phyloP scores from a whole-genome alignment of 2,888 invertebrate genomes.

The Hylaea fasciaria region DNA sequence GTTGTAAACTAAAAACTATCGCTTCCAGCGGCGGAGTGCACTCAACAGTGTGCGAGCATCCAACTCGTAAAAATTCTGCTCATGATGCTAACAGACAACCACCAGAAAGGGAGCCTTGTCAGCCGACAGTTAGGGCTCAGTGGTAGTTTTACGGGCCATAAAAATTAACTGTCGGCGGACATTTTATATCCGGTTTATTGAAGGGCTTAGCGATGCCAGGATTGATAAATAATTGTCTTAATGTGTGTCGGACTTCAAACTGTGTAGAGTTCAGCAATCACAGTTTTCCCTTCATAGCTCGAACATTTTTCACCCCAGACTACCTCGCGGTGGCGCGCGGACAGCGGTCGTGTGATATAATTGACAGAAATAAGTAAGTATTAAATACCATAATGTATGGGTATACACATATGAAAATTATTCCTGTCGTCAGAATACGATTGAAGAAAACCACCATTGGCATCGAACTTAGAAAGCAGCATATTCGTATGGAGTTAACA shows the following conservation, averaged over 20 bases:
- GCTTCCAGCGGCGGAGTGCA: conserved; percentile 40
- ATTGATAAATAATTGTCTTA: conserved; percentile 48
- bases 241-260: too few relatives aligned
- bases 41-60: conserved; percentile 55
- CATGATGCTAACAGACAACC: conserved; percentile 55
- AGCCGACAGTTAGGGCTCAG: conserved; percentile 72
- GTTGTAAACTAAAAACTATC: conserved; percentile 43
- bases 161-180: conserved; percentile 65
- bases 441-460: conserved; percentile 1
- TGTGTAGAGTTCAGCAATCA: too few relatives aligned
- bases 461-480: conserved; percentile 3
- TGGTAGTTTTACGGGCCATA: conserved; percentile 72
- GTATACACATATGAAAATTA: conserved; percentile 28
- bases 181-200: conserved; percentile 72
- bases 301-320: too few relatives aligned
- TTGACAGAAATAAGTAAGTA: too few relatives aligned
- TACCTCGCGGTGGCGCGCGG: too few relatives aligned
- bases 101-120: conserved; percentile 52
- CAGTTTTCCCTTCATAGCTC: too few relatives aligned
- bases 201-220: conserved; percentile 37
- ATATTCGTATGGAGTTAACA: neutral
- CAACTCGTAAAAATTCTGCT: conserved; percentile 66
- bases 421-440: conserved; percentile 6
- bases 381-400: too few relatives aligned
- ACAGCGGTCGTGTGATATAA: too few relatives aligned